A percentile compares a stretch with the other conserved stretches of the same genome.
Evolutionary conservation across 1,140 invertebrate species (phyloP).

Genomic region (Marisa cornuarietis): DNA sequence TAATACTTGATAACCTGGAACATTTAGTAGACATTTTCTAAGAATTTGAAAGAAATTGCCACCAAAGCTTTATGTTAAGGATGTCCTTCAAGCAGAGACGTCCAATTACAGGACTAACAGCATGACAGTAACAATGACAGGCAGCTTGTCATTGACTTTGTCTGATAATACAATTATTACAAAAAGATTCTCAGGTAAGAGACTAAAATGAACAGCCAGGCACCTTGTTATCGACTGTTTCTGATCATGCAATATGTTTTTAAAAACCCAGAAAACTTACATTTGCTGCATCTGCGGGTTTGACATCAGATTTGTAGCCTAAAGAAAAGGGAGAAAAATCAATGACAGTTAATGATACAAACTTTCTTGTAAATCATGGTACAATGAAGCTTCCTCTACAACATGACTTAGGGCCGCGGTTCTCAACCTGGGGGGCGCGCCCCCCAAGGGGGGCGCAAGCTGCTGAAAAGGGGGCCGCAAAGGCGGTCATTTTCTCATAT

Average conservation of each 20-base stretch:
- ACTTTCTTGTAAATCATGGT: no score
- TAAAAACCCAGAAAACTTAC: slow-evolving; percentile 42
- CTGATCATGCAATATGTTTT: no score
- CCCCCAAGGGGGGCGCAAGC: no score
- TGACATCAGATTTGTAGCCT: slow-evolving; percentile 62
- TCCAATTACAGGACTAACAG: neutral
- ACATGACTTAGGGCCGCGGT: no score
- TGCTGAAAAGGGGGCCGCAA: no score
- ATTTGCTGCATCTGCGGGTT: slow-evolving; percentile 65
- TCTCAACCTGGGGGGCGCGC: no score
- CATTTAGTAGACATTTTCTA: neutral
- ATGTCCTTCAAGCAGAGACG: slow-evolving; percentile 2
- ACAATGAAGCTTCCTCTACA: no score
- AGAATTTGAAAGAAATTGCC: neutral
- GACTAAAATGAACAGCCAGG: no score
- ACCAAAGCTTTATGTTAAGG: neutral
- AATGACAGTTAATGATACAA: no score
- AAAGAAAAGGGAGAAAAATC: slow-evolving; percentile 27
- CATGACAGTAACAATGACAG: no score
- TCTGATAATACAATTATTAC: neutral
- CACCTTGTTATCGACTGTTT: no score
- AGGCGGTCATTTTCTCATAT: no score
- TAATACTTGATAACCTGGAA: slow-evolving; percentile 22
- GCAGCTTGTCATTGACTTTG: neutral
- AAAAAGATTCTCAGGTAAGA: neutral